A percentile compares a stretch with the other conserved stretches of the same genome.
phyloP scores from a whole-genome alignment of 2,888 invertebrate species.

The Neoaliturus tenellus region DNA sequence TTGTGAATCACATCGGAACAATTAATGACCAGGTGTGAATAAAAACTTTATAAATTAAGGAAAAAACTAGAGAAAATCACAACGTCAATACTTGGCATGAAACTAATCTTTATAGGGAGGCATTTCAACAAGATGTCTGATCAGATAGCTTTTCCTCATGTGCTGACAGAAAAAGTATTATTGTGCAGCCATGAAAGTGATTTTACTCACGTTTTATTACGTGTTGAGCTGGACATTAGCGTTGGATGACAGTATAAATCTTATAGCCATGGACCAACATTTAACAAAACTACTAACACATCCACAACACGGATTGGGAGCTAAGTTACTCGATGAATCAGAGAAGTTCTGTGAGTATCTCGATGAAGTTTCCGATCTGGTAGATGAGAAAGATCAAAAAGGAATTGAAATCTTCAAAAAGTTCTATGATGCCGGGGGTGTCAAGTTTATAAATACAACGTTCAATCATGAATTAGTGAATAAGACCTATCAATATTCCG shows the following conservation, averaged over 20 bases:
- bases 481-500: neutral
- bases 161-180: neutral
- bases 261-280: slow-evolving; percentile 24
- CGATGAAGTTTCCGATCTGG: slow-evolving; percentile 15
- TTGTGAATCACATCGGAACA: neutral
- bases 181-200: neutral
- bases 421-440: slow-evolving; percentile 8
- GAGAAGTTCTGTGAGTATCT: neutral
- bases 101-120: slow-evolving; percentile 5
- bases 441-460: slow-evolving; percentile 20
- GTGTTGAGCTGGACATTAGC: neutral
- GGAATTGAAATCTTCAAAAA: slow-evolving; percentile 12
- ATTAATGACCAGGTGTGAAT: neutral
- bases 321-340: slow-evolving; percentile 7
- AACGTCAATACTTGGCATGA: neutral
- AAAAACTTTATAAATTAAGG: neutral
- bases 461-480: slow-evolving; percentile 25
- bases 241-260: neutral
- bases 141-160: neutral
- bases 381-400: slow-evolving; percentile 16
- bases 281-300: slow-evolving; percentile 3
- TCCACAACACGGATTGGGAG: neutral
- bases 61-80: neutral
- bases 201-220: neutral
- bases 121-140: slow-evolving; percentile 5